Evolutionary conservation across 2,113 vertebrate genomes (phyloP), one percentile per base, ranked within the genome.

Genomic region (Podiceps cristatus): DNA sequence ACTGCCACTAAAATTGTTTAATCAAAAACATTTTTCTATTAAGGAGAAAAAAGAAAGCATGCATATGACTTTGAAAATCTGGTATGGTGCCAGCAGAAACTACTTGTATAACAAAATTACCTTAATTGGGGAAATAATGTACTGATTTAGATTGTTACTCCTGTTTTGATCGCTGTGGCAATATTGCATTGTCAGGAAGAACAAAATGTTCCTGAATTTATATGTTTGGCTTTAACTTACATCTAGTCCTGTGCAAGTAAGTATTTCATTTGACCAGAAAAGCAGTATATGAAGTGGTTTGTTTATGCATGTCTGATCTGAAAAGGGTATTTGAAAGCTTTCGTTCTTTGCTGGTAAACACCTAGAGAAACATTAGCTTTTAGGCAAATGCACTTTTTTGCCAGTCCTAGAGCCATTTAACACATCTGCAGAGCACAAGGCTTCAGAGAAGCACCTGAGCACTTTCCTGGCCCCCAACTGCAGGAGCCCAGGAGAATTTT

Each of bases 161-260:
- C 60, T 91, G 64, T 76, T 84, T 92, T 72, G 42, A 84, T 40
- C 73, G 52, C 62, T 77, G 58, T 80, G 83, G 47, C 27, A 85
- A 23, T 69, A 50, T 42, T 90, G 53, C 12, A 67, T 52, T 72
- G 72, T 94, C 56, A 63, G 62, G 76, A 83, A 72, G 56, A 95
- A 96, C 87, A 93, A 93, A 95, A 94, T 91, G 72, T 96, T 94
- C 81, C 72, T 28, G 33, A 66, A 74, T 90, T 96, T 96, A 40
- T 96, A 83, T 63, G 76, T 75, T 97, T 95, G 35, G 25, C n/a
- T 87, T 93, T 88, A 81, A 60, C 27, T 62, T 72, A 40, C 73
- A 52, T 90, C 35, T 28, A 95, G n/a, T 18, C 56, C 40, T 82
- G 33, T 88, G 33, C 66, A 93, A 93, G 62, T 74, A 59, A 95